A percentile compares a stretch with the other conserved stretches of the same genome.
Conservation (phyloP, 2,113 vertebrate species). For the human (Homo sapiens) region DNA sequence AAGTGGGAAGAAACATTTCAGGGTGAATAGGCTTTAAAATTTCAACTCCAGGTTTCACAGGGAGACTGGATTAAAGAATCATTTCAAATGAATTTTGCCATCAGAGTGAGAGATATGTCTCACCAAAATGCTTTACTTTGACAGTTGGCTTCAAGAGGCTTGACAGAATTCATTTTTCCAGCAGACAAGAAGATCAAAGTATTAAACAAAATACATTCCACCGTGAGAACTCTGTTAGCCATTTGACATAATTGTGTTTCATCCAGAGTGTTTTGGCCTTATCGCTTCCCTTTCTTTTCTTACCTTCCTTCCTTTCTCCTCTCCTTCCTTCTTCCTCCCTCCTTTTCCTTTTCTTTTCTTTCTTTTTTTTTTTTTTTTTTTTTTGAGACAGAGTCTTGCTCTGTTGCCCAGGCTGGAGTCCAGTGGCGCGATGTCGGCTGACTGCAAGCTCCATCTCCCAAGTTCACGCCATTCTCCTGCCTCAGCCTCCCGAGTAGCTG, state of each 20-base stretch:
- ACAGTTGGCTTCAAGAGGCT: slow-evolving; percentile 35
- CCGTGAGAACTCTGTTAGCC: not conserved
- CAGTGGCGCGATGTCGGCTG: too few species aligned
- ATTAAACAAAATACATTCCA: not conserved
- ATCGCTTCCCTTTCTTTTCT: not conserved
- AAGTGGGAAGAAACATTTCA: not conserved
- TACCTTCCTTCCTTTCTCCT: not conserved
- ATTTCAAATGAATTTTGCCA: slow-evolving; percentile 35
- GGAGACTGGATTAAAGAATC: not conserved
- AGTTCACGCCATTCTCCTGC: too few species aligned
- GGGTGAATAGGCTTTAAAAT: not conserved
- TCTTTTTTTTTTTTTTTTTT: too few species aligned
- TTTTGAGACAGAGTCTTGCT: too few species aligned
- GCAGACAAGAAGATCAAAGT: not conserved
- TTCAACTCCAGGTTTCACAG: not conserved
- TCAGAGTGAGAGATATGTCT: slow-evolving; percentile 39
- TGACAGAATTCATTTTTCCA: slow-evolving; percentile 23
- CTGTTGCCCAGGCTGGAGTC: too few species aligned
- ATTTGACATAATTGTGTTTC: not conserved
- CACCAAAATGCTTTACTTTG: slow-evolving; percentile 3
- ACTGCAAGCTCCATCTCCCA: too few species aligned
- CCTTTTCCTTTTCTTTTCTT: too few species aligned
- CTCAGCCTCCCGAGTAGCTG: too few species aligned
- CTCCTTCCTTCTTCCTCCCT: not conserved
- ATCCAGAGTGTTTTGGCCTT: not conserved